Evolutionary conservation across 1,140 invertebrate species (phyloP).

Genomic region (Panulirus ornatus): DNA sequence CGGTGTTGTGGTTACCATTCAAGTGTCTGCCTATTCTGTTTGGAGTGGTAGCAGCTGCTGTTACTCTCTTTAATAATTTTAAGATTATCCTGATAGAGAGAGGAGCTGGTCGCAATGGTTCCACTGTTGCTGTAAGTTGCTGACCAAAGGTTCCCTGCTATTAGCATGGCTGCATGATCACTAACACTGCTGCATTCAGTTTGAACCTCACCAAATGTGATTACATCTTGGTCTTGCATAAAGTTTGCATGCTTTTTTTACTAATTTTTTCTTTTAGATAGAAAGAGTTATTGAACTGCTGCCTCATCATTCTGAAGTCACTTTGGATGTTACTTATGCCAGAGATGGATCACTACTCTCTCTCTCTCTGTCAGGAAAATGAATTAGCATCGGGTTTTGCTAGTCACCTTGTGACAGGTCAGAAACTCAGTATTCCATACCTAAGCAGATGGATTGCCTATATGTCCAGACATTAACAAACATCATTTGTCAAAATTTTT

Average conservation of each 20-base stretch:
- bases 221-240: background rate
- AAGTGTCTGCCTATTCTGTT: conserved; percentile 63
- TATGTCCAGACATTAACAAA: too few relatives aligned
- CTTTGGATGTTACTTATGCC: too few relatives aligned
- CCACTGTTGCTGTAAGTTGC: conserved; percentile 68
- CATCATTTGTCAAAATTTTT: too few relatives aligned
- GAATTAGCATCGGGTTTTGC: too few relatives aligned
- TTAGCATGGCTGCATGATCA: conserved; percentile 5
- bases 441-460: too few relatives aligned
- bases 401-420: too few relatives aligned
- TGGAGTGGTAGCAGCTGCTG: conserved; percentile 51
- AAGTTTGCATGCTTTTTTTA: background rate
- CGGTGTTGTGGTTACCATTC: conserved; percentile 52
- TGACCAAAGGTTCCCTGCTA: background rate
- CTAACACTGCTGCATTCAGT: background rate
- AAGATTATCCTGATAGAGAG: conserved; percentile 64
- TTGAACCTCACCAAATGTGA: background rate
- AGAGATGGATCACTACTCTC: too few relatives aligned
- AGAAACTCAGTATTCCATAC: too few relatives aligned
- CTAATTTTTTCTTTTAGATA: background rate
- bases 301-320: too few relatives aligned
- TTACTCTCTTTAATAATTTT: conserved; percentile 69
- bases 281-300: too few relatives aligned
- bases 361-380: too few relatives aligned
- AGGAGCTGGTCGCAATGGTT: conserved; percentile 67